These are phyloP conservation scores for Condylostylus longicornis DNA, from an alignment of 1,140 invertebrate genomes.

Conservation along the genomic window DNA sequence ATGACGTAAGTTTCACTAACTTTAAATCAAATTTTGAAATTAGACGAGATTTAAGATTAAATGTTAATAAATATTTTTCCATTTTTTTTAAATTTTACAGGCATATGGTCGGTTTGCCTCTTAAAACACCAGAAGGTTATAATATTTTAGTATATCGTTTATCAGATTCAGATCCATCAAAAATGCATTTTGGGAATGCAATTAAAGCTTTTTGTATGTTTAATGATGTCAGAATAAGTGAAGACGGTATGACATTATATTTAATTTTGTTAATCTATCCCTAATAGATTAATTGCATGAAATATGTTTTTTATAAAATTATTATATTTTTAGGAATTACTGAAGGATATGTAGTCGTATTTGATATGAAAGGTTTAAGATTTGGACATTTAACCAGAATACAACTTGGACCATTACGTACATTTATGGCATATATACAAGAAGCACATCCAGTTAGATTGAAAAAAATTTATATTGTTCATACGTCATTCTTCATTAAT, in stretches of 20 bases:
- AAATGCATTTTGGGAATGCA: conserved; percentile 42
- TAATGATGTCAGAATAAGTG: conserved; percentile 44
- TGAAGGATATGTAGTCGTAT: conserved; percentile 47
- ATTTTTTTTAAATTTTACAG: conserved; percentile 19
- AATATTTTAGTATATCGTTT: conserved; percentile 42
- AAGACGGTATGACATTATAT: conserved; percentile 32
- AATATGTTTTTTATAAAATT: neutral
- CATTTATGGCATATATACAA: conserved; percentile 51
- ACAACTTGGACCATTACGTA: conserved; percentile 38
- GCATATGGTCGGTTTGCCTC: conserved; percentile 38
- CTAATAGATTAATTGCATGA: neutral
- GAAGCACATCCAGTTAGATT: conserved; percentile 42
- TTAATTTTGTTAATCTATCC: neutral
- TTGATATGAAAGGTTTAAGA: conserved; percentile 48
- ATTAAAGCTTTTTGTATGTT: conserved; percentile 48
- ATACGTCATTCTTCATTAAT: conserved; percentile 44
- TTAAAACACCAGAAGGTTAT: conserved; percentile 42
- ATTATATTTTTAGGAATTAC: conserved; percentile 18
- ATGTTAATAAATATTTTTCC: neutral
- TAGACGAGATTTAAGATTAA: neutral
- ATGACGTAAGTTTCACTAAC: conserved; percentile 4
- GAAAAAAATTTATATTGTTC: conserved; percentile 42
- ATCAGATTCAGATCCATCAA: conserved; percentile 40
- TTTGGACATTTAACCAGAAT: conserved; percentile 45
- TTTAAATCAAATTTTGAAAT: neutral